Conservation (phyloP, 2,113 vertebrate genomes). For the Osmerus eperlanus region DNA sequence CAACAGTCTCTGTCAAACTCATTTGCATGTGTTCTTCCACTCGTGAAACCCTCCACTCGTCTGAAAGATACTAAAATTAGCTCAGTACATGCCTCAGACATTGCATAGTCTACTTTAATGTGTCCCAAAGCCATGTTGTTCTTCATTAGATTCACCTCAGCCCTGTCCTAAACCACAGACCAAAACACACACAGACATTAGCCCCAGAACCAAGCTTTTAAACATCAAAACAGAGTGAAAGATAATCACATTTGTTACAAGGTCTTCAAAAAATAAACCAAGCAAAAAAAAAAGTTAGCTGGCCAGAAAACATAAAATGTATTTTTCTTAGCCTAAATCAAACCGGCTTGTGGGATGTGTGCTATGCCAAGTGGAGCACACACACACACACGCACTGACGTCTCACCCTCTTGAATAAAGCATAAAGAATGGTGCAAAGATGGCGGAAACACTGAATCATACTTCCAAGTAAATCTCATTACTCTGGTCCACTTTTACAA, state of each 20-base stretch:
- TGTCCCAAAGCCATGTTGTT: conserved; percentile 11
- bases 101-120: conserved; percentile 6
- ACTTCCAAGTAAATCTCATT: not conserved
- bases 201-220: not conserved
- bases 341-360: not conserved
- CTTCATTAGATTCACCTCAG: conserved; percentile 5
- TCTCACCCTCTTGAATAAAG: not conserved
- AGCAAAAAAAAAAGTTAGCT: not conserved
- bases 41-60: not conserved
- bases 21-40: not conserved
- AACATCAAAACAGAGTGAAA: not conserved
- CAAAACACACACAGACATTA: conserved; percentile 6
- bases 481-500: conserved; percentile 7
- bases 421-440: not conserved
- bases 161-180: not conserved
- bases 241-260: not conserved
- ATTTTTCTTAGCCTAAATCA: conserved; percentile 1
- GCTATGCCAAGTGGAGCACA: not conserved
- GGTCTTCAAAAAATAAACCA: not conserved
- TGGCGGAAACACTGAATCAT: conserved; percentile 32
- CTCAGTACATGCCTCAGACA: not conserved
- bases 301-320: not conserved
- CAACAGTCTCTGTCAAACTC: not conserved
- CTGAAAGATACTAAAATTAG: not conserved
- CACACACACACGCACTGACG: not conserved